These are phyloP conservation scores for Salmo trutta DNA, from an alignment of 2,797 vertebrate genomes.

Conservation along the genomic window DNA sequence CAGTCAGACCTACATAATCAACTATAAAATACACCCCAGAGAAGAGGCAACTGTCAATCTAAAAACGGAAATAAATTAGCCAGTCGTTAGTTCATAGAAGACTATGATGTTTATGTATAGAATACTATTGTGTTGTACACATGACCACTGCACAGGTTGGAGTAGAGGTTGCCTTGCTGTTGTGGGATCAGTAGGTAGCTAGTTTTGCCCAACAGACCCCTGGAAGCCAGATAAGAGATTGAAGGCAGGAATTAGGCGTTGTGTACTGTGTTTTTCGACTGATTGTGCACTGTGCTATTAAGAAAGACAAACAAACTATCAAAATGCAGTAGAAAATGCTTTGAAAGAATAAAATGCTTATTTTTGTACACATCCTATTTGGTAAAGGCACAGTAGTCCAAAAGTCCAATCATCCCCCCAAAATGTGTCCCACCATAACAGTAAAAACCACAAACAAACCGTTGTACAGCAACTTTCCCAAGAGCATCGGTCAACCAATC, in stretches of 20 bases:
- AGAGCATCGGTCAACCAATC: constrained; percentile 23
- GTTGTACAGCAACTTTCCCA: constrained; percentile 44
- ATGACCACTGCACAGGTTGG: constrained; percentile 27
- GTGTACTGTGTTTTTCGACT: constrained; percentile 19
- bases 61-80: constrained; percentile 28
- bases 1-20: constrained; percentile 31
- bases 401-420: constrained; percentile 39
- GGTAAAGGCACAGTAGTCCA: constrained; percentile 79
- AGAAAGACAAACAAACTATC: constrained; percentile 66
- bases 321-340: constrained; percentile 60
- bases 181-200: constrained; percentile 23
- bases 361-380: constrained; percentile 68
- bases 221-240: constrained; percentile 19
- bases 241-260: constrained; percentile 39
- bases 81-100: constrained; percentile 27
- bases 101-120: constrained; percentile 35
- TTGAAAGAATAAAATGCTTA: constrained; percentile 57
- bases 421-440: constrained; percentile 33
- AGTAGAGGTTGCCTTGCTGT: constrained; percentile 22
- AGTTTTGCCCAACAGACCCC: constrained; percentile 4
- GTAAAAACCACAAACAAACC: constrained; percentile 44
- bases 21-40: constrained; percentile 22
- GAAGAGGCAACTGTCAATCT: constrained; percentile 29
- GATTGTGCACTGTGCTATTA: constrained; percentile 47
- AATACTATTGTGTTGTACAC: constrained; percentile 14